Conservation (phyloP, 2,888 invertebrate genomes). For the Zonitis immaculata region DNA sequence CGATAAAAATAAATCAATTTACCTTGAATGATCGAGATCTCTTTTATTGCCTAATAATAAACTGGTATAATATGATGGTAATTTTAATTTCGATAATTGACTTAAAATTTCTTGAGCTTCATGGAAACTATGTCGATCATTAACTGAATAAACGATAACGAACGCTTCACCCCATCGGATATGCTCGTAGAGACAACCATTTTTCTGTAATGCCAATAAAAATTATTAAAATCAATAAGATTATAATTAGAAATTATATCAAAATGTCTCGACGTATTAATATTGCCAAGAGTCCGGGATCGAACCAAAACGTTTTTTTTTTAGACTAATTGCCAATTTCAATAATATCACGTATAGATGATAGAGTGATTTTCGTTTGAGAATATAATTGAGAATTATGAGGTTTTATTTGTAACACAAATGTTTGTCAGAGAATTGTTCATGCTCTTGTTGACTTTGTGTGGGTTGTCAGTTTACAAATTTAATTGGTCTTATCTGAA, state of each 20-base stretch:
- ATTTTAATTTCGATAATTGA: conserved; percentile 64
- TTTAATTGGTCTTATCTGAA: conserved; percentile 26
- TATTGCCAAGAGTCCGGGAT: no score
- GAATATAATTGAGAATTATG: no score
- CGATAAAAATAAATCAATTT: no score
- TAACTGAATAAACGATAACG: conserved; percentile 76
- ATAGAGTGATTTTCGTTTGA: no score
- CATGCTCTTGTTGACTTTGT: conserved; percentile 8
- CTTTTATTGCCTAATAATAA: conserved; percentile 76
- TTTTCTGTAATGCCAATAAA: conserved; percentile 66
- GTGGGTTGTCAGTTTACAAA: conserved; percentile 15
- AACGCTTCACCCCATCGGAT: conserved; percentile 80
- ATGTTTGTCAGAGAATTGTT: background rate
- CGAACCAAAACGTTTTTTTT: no score
- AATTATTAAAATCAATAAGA: conserved; percentile 29
- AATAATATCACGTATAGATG: no score
- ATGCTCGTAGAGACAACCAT: conserved; percentile 70
- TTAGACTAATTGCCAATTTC: no score
- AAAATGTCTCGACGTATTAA: no score
- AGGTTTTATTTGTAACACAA: background rate
- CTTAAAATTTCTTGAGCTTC: conserved; percentile 69
- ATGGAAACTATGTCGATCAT: conserved; percentile 69
- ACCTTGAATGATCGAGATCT: conserved; percentile 77
- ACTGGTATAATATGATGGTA: conserved; percentile 72
- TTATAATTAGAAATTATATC: no score